Conservation (phyloP, 2,888 invertebrate species). For the Lepetodrilus schrolli region DNA sequence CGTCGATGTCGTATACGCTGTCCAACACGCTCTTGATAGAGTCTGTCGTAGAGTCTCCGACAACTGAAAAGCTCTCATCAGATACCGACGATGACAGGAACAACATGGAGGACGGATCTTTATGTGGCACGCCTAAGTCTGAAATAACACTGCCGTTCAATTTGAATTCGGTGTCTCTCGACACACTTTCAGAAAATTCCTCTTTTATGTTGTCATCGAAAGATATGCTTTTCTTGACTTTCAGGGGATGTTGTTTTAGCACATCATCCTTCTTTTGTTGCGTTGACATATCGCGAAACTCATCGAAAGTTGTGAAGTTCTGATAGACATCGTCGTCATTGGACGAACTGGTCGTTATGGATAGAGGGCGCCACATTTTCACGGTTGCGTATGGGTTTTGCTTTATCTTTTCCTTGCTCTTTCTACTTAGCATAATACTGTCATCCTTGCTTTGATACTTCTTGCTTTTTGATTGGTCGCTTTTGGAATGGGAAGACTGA, state of each 20-base stretch:
- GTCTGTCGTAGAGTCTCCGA: slow-evolving; percentile 55
- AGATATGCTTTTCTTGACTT: slow-evolving; percentile 3
- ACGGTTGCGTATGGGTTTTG: slow-evolving; percentile 64
- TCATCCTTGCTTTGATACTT: slow-evolving; percentile 51
- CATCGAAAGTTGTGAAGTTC: slow-evolving; percentile 43
- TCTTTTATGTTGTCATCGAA: background rate
- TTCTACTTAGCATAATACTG: slow-evolving; percentile 40
- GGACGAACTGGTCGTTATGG: slow-evolving; percentile 49
- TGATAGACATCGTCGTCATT: slow-evolving; percentile 47
- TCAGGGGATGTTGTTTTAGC: background rate
- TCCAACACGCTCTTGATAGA: slow-evolving; percentile 58
- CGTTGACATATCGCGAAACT: slow-evolving; percentile 5
- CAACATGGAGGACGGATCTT: background rate
- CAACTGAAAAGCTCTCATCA: slow-evolving; percentile 58
- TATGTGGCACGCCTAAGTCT: background rate
- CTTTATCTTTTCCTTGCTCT: slow-evolving; percentile 42
- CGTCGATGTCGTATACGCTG: slow-evolving; percentile 54
- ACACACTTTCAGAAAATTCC: background rate
- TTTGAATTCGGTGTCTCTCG: background rate
- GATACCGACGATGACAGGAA: slow-evolving; percentile 36
- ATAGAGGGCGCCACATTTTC: slow-evolving; percentile 65
- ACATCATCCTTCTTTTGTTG: background rate
- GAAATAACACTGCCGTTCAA: slow-evolving; percentile 18
- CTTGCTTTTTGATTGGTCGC: background rate
- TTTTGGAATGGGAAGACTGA: background rate